Base-by-base conservation (phyloP, 2,797 vertebrate genomes). In the Huso huso region DNA sequence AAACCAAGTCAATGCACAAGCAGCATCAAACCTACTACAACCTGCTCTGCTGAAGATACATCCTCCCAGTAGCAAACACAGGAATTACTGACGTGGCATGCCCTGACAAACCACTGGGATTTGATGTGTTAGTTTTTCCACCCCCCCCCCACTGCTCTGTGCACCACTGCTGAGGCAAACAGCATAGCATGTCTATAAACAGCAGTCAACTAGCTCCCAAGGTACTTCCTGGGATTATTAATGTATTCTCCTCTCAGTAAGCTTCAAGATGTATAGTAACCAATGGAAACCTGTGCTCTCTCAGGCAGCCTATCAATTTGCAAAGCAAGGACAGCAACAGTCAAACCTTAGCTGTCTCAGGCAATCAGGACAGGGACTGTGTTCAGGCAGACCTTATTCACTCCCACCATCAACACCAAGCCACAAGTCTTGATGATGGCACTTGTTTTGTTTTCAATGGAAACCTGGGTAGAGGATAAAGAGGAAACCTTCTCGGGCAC, bases 161-260 rank as follows among this genome's bases (percentile, higher is more conserved):
- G 23, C 23, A 18, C 15, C 15, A 60, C 48, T 68, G 71, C 61
- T 66, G 72, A 70, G 68, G 66, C 37, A 23, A 62, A 66, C 13
- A 13, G 66, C 52, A 61, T 15, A 15, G 12, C 4, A 12, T 53
- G 68, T 62, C 58, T 66, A 70, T 74, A 74, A 59, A 61, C 57
- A 63, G 61, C 51, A n/a, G 49, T 58, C 13, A 3, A 55, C 50
- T 13, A 2, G 10, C 52, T 48, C 51, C 63, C 64, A 48, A 49
- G 51, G 10, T 18, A 50, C 48, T 53, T 51, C 12, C 18, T 8
- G 8, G 12, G 57, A 58, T 67, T 59, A 66, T 68, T 62, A 67
- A 64, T 37, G 2, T 37, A 37, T 37, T 68, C 59, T 53, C 50
- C 63, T 37, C 63, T 51, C 49, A 50, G 52, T 11, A 8, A 53